A percentile compares a stretch with the other conserved stretches of the same genome.
These are phyloP conservation scores for Cybosia mesomella DNA, from an alignment of 2,888 invertebrate species.

Conservation along the genomic window DNA sequence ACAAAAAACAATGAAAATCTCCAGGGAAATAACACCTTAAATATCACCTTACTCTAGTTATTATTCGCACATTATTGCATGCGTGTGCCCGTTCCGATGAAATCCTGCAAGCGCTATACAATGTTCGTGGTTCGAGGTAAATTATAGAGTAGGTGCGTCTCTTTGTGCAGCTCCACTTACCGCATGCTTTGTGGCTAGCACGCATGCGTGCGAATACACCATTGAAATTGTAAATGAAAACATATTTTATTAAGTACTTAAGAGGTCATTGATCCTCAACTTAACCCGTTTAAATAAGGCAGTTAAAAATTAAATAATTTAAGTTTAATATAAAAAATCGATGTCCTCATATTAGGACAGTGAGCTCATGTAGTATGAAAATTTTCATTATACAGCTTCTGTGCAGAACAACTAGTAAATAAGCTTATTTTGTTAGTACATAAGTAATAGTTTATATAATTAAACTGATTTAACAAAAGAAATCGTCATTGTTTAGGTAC, in stretches of 20 bases:
- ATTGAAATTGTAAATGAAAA: slow-evolving; percentile 6
- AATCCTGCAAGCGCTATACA: slow-evolving; percentile 1
- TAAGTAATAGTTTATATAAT: no score
- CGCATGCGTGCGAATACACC: slow-evolving; percentile 2
- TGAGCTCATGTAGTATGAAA: not conserved
- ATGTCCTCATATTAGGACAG: not conserved
- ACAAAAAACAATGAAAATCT: not conserved
- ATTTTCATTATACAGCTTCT: not conserved
- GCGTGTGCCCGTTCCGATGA: not conserved
- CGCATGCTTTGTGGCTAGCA: slow-evolving; percentile 3
- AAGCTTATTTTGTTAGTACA: no score
- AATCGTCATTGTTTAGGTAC: no score
- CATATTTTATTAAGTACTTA: not conserved
- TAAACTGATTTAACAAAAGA: no score
- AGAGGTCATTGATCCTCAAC: not conserved
- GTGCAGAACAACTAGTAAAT: no score
- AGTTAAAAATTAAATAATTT: not conserved
- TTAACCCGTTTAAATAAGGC: not conserved
- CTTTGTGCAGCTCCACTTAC: slow-evolving; percentile 14
- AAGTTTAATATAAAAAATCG: not conserved
- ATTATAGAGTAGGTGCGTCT: slow-evolving; percentile 10
- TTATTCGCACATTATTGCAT: not conserved
- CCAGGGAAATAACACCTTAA: not conserved
- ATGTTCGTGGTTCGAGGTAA: not conserved
- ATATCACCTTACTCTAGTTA: not conserved